Evolutionary conservation across 2,113 vertebrate species (phyloP).

Genomic region (Nannospalax galili): DNA sequence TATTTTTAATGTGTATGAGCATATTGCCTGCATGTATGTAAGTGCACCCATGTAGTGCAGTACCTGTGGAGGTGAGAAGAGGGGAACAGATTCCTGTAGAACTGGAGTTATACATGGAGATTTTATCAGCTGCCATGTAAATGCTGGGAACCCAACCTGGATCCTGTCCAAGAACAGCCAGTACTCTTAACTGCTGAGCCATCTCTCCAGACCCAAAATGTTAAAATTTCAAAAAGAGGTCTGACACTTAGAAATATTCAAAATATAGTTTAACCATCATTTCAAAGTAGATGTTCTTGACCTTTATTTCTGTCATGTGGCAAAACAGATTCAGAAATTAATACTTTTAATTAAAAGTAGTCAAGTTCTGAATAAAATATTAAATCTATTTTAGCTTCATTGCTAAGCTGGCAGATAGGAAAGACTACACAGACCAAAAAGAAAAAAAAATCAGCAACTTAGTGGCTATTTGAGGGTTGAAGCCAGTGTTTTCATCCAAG

Average conservation of each 20-base stretch:
- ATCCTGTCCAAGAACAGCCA: too few species aligned
- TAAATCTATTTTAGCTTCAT: constrained; percentile 28
- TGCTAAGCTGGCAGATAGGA: constrained; percentile 42
- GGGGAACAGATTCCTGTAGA: too few species aligned
- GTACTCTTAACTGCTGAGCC: too few species aligned
- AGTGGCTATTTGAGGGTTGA: not conserved
- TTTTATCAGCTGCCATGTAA: too few species aligned
- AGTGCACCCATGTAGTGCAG: too few species aligned
- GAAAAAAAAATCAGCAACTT: not conserved
- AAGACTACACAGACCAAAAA: constrained; percentile 15
- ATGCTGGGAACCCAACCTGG: too few species aligned
- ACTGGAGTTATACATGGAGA: too few species aligned
- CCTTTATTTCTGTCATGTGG: constrained; percentile 29
- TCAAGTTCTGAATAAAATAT: constrained; percentile 52
- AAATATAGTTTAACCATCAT: constrained; percentile 1
- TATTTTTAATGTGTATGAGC: too few species aligned
- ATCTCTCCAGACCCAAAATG: too few species aligned
- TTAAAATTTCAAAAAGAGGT: not conserved
- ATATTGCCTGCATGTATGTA: too few species aligned
- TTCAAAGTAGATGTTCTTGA: constrained; percentile 59
- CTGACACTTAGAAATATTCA: not conserved
- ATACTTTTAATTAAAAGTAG: constrained; percentile 43
- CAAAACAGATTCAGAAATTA: constrained; percentile 39
- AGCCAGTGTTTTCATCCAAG: not conserved
- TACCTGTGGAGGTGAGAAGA: too few species aligned